Evolutionary conservation across 2,888 invertebrate genomes (phyloP).

Genomic region (Patella pellucida): DNA sequence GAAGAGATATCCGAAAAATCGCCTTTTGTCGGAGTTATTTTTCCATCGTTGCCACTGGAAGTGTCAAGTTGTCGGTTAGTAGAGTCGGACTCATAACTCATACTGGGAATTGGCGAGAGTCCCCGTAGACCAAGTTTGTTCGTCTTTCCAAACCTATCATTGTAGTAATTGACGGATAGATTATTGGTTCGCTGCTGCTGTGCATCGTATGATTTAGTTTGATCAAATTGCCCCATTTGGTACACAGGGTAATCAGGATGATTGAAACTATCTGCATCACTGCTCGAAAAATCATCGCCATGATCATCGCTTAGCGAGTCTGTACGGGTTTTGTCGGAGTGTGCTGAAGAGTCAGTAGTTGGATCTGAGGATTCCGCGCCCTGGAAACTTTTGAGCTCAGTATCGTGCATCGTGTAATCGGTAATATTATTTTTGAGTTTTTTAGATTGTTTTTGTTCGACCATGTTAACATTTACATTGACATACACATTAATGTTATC

Average conservation of each 20-base stretch:
- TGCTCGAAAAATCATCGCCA: background rate
- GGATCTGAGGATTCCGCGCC: too few species aligned
- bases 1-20: background rate
- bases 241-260: background rate
- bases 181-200: background rate
- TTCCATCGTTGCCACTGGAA: background rate
- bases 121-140: background rate
- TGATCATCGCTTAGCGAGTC: background rate
- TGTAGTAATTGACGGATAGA: background rate
- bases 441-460: background rate
- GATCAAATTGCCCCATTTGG: background rate
- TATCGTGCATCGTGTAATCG: background rate
- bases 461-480: background rate
- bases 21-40: background rate
- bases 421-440: background rate
- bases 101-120: background rate
- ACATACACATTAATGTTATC: slow-evolving; percentile 1
- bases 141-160: background rate
- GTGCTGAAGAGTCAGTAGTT: too few species aligned
- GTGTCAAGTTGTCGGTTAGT: background rate
- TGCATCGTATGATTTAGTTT: background rate
- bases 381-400: background rate
- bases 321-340: too few species aligned
- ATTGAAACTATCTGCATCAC: background rate
- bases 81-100: background rate